These are phyloP conservation scores for Aphrocallistes beatrix DNA, from an alignment of 37 sponge, comb jelly and placozoan genomes.

Conservation along the genomic window DNA sequence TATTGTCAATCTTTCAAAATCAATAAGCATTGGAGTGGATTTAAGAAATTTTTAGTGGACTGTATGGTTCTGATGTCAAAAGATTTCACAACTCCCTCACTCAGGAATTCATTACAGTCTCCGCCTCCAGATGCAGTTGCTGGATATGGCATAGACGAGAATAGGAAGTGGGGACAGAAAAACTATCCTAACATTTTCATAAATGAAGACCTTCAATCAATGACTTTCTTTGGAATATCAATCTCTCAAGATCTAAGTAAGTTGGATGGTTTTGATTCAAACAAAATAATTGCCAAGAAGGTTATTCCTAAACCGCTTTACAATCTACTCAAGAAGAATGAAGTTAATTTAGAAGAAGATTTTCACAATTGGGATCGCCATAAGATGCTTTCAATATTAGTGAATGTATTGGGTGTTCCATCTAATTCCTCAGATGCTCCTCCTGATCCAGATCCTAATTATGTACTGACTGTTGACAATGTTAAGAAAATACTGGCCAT, in stretches of 20 bases:
- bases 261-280: background rate
- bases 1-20: slow-evolving; percentile 29
- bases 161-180: slow-evolving; percentile 15
- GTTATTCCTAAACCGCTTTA: slow-evolving; percentile 24
- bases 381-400: background rate
- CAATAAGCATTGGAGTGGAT: background rate
- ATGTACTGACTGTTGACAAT: slow-evolving; percentile 30
- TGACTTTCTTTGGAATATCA: slow-evolving; percentile 79
- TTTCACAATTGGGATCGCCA: background rate
- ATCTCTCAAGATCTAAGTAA: background rate
- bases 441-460: background rate
- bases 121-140: background rate
- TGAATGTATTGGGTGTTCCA: background rate
- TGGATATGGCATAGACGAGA: background rate
- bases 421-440: too few species aligned
- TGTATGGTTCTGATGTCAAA: slow-evolving; percentile 29
- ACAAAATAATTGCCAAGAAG: slow-evolving; percentile 20
- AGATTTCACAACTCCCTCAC: slow-evolving; percentile 21
- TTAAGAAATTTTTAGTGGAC: slow-evolving; percentile 29
- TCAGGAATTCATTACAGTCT: background rate
- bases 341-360: background rate
- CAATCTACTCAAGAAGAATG: background rate
- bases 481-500: slow-evolving; percentile 17
- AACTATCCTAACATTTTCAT: slow-evolving; percentile 89
- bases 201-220: slow-evolving; percentile 50